Base-by-base conservation (phyloP, 2,797 vertebrate species). In the Gephyroberyx darwinii region DNA sequence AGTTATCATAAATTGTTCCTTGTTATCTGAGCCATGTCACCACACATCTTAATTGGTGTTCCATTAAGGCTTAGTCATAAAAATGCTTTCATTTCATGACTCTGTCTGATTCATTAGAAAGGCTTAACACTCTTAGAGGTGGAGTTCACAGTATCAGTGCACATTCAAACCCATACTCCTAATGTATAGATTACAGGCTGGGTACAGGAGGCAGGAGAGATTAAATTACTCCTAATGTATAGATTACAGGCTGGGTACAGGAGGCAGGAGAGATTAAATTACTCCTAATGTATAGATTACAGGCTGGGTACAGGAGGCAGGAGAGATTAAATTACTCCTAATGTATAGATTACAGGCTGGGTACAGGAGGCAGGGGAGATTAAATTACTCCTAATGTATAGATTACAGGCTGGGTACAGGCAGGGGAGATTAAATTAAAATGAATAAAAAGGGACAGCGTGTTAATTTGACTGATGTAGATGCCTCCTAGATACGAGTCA, bases 21-120 rank as follows among this genome's bases (percentile, higher is more conserved):
- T 65, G 62, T 84, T 83, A 82, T 83, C 74, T 45, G 17, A 65
- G 41, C 54, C 67, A 45, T 74, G 61, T 71, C 76, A 74, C 70
- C 31, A 63, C 41, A 16, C 62, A 66, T 69, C 67, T 84, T 85
- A 84, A 87, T 86, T 84, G 81, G 71, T 65, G 41, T 65, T 71
- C 51, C 62, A 83, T 84, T 83, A 84, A 67, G 72, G 66, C 71
- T 85, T 63, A 33, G 69, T 52, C 2, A 52, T 61, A 47, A 48
- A 68, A 76, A 69, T 67, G 62, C 52, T 66, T 75, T 22, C 35
- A 45, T 77, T 69, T 79, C 50, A 58, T 57, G 51, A 48, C 73
- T 41, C 54, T 48, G 64, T 70, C 65, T 65, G 62, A 70, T 71
- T 83, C 66, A 71, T 68, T 72, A 55, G 50, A 47, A 22, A 26